A percentile compares a stretch with the other conserved stretches of the same genome.
Conservation (phyloP, 2,797 vertebrate species). For the Botia almorhae region DNA sequence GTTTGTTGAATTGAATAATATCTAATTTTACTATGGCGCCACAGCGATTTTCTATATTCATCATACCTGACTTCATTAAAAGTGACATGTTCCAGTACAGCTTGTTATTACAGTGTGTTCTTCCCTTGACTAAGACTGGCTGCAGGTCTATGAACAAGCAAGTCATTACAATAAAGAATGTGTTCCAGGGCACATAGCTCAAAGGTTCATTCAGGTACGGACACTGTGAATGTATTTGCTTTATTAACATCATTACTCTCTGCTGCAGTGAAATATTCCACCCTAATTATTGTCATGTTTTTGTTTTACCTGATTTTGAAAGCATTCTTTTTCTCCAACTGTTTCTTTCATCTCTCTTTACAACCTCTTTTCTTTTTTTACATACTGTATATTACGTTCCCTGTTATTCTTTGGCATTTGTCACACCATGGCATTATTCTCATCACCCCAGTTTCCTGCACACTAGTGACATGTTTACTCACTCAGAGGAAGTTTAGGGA, state of each 20-base stretch:
- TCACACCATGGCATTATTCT: conserved; percentile 52
- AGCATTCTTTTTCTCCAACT: conserved; percentile 6
- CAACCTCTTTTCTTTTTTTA: conserved; percentile 4
- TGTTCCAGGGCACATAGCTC: conserved; percentile 6
- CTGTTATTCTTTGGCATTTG: no score
- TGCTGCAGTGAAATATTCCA: background rate
- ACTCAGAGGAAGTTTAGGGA: conserved; percentile 62
- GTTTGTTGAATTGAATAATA: background rate
- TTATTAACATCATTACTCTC: background rate
- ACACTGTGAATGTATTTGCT: conserved; percentile 26
- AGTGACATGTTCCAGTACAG: conserved; percentile 43
- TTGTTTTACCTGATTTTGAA: background rate
- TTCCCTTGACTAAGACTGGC: no score
- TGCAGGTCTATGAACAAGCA: conserved; percentile 34
- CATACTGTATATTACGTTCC: conserved; percentile 7
- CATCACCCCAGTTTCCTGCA: conserved; percentile 45
- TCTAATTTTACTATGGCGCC: background rate
- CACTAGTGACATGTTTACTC: conserved; percentile 64
- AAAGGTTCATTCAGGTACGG: conserved; percentile 11
- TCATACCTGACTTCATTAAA: conserved; percentile 4
- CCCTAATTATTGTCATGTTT: background rate
- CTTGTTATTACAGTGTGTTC: no score
- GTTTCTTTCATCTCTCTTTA: conserved; percentile 31
- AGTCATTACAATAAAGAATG: conserved; percentile 64
- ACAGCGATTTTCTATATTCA: background rate